phyloP scores from a whole-genome alignment of 2,797 vertebrate genomes.

The Hemibagrus guttatus region DNA sequence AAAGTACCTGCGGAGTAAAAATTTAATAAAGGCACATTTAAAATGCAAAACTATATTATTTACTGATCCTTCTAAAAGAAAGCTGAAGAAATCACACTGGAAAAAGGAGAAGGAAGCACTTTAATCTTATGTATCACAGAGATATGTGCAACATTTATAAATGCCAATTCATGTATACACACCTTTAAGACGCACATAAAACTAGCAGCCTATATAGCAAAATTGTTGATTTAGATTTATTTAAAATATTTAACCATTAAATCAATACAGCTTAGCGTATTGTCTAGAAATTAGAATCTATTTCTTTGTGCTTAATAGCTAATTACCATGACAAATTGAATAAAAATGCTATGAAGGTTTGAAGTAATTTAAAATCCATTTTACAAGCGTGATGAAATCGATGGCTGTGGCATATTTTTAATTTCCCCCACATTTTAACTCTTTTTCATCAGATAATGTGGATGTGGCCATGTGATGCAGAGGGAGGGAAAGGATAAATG shows the following conservation, averaged over 20 bases:
- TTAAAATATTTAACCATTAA: background rate
- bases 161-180: background rate
- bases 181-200: background rate
- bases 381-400: background rate
- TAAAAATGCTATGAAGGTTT: slow-evolving; percentile 1
- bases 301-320: background rate
- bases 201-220: background rate
- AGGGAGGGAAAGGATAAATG: background rate
- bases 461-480: background rate
- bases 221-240: background rate
- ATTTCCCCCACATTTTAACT: background rate
- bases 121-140: background rate
- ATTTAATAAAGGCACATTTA: background rate
- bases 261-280: background rate
- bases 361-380: slow-evolving; percentile 19
- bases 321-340: slow-evolving; percentile 16
- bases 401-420: background rate
- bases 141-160: background rate
- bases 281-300: background rate
- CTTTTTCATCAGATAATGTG: background rate
- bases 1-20: background rate
- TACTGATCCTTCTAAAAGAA: background rate
- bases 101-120: background rate
- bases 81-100: background rate
- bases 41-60: background rate